Base-by-base conservation (phyloP, 2,113 vertebrate species). In the Anarhynchus alexandrinus region DNA sequence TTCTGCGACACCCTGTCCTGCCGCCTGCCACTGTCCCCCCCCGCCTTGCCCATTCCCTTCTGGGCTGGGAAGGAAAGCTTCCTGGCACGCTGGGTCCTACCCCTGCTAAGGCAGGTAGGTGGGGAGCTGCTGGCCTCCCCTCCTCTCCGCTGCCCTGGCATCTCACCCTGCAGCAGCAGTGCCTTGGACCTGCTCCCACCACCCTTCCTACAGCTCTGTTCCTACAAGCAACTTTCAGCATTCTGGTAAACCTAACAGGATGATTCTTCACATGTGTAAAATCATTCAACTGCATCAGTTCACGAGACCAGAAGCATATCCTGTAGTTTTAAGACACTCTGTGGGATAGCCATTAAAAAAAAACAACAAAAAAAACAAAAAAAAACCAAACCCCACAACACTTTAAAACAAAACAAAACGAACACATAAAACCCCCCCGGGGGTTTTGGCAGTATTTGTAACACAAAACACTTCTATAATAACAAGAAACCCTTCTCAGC, bases 71-170 rank as follows among this genome's bases (percentile, higher is more conserved):
- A 71, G 29, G 15, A 76, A 85, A 86, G 17, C 12, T 47, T 32
- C 52, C 58, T 16, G n/a, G 23, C 49, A 61, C 11, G 6, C 49
- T 51, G 49, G 38, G 8, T 54, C 62, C 71, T 16, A 32, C 9
- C 36, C 15, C 21, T 43, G 71, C 51, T 34, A 27, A 0, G 0
- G 65, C 47, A 80, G 52, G 25, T 18, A 12, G 19, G 38, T 9
- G 34, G 19, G 76, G 38, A 83, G 67, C 12, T 86, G 57, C 32
- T 30, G 52, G 32, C 16, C 42, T 49, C 11, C 29, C 16, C 45
- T 69, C 9, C 12, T 34, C 32, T 45, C 40, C 0, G 0, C 4
- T 32, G 49, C 58, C 38, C 67, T 32, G 43, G 69, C 43, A 57
- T 42, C 32, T 42, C 26, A 57, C 13, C 34, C 34, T 8, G 16